Base-by-base conservation (phyloP, 2,888 invertebrate genomes). In the Drosophila tanythrix region DNA sequence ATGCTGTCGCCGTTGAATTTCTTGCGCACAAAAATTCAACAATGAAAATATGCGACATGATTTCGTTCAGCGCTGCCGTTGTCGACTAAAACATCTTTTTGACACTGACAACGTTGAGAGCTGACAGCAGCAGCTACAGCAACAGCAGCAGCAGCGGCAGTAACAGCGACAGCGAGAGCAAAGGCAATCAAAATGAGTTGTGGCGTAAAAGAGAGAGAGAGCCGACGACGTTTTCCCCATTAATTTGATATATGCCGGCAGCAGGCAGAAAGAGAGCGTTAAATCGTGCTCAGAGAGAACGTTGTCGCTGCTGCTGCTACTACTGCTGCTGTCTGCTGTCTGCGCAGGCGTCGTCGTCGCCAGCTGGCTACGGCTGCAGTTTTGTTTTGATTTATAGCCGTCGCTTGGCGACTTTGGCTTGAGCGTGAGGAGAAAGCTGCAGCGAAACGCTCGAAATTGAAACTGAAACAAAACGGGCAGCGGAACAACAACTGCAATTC, bases 31-130 rank as follows among this genome's bases (percentile, higher is more conserved):
- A 84, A 84, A 79, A 73, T 72, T 43, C 81, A 83, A 81, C 79
- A 76, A 79, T 76, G 74, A 77, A 78, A 77, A 77, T 81, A 71
- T 80, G 90, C 90, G 89, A 93, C 93, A 93, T 92, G 92, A 92
- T 92, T 89, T 81, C 92, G 90, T 91, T 90, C 89, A 91, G 91
- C 89, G 92, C 90, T 91, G 91, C 91, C 91, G 92, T 92, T 91
- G 91, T 92, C 93, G 92, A 93, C 93, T 92, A 91, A 93, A 92
- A 91, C 91, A 92, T 92, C 91, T 92, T 92, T 92, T 92, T 93
- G 93, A 92, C 93, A 92, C 92, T 92, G 92, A 93, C 92, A 92
- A 89, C 89, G 89, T 91, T 84, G 89, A 91, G 91, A 92, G 92
- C 90, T 90, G 91, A 90, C 91, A 90, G 84, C 79, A 79, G 51